Base-by-base conservation (phyloP, 2,797 vertebrate genomes). In the Pipistrellus nathusii region DNA sequence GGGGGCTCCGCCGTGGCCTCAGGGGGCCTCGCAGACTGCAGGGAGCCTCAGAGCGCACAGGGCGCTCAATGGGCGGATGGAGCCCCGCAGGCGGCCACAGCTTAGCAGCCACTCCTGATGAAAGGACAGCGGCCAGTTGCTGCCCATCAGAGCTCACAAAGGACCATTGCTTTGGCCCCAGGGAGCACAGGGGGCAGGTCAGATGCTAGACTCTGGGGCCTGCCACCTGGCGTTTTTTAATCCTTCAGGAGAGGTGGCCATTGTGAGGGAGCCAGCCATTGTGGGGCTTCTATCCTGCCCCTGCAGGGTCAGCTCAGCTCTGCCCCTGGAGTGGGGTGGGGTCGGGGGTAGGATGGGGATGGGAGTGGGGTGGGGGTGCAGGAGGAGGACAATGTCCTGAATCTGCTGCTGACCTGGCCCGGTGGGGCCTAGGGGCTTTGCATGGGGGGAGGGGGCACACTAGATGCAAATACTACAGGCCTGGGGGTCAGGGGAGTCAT, bases 391-490 rank as follows among this genome's bases (percentile, higher is more conserved):
- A 3, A 20, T 15, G 48, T 53, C n/a, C 18, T 57, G 38, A 94
- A 68, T 15, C 48, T 55, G 23, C 80, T 71, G 14, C 84, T 76
- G 85, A 53, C 71, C 92, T 76, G 41, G 4, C 69, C 46, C 4
- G 0, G 6, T 2, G 35, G 64, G 20, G 32, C 18, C 25, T 41
- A 5, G 18, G 44, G 17, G 0, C 46, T 21, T 62, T 7, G 46
- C 8, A 0, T 3, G 6, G n/a, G 18, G 38, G 8, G 0, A 0
- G 8, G 15, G 25, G 32, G 10, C 18, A 69, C 44, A 18, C 25
- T 32, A 41, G 75, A 48, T 5, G n/a, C 72, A 78, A 53, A 41
- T 25, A 0, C 46, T 15, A 38, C 5, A 30, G 41, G 51, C 62
- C 51, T 72, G 23, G 30, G 17, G 32, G 35, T 14, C 62, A 20